Conservation (phyloP, 2,888 invertebrate genomes). For the Spisula solida region DNA sequence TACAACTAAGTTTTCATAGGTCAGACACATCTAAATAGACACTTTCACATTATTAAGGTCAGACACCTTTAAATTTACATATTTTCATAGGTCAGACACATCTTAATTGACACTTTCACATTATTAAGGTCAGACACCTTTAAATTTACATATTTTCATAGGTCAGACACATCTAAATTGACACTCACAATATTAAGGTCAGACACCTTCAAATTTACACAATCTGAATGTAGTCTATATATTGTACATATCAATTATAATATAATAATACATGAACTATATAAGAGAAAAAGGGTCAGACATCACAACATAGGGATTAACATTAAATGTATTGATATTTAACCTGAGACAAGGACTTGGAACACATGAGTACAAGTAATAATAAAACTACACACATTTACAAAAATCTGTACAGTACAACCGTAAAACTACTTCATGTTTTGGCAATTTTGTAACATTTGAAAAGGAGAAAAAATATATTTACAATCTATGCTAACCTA, state of each 20-base stretch:
- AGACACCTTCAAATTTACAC: not conserved
- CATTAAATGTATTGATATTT: constrained; percentile 21
- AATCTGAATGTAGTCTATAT: constrained; percentile 6
- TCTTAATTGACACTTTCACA: not conserved
- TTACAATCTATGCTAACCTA: not conserved
- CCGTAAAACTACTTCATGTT: constrained; percentile 20
- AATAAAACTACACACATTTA: constrained; percentile 14
- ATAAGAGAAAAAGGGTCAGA: constrained; percentile 5
- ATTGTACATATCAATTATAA: not conserved
- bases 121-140: not conserved
- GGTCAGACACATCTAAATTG: not conserved
- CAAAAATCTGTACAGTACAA: constrained; percentile 20
- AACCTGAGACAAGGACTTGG: constrained; percentile 29
- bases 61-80: not conserved
- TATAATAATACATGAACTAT: constrained; percentile 6
- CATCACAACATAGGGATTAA: constrained; percentile 18
- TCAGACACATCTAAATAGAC: not conserved
- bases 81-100: not conserved
- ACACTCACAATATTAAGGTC: not conserved
- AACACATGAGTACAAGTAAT: constrained; percentile 26
- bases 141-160: not conserved
- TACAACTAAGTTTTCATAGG: not conserved
- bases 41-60: not conserved
- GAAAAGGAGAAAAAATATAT: not conserved
- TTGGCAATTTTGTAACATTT: constrained; percentile 6